Base-by-base conservation (phyloP, 2,888 invertebrate genomes). In the Tridacna crocea region DNA sequence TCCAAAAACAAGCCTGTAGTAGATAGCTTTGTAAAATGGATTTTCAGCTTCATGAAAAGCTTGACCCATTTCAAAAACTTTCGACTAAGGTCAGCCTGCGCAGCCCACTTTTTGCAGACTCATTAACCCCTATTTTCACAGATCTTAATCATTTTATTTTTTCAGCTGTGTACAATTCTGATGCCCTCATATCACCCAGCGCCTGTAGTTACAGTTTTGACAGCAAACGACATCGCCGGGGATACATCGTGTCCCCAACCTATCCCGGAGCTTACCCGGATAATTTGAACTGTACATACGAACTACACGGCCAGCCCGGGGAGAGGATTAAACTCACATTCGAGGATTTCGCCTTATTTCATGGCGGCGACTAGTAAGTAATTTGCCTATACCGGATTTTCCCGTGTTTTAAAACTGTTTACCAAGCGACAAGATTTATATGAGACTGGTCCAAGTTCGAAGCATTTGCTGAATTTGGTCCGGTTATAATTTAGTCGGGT, bases 211-310 rank as follows among this genome's bases (percentile, higher is more conserved):
- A 92, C 90, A 96, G 96, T 93, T 97, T 98, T 93, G 96, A 97
- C 93, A 96, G 96, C 88, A 96, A 96, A 92, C 94, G 95, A 77
- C 96, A 96, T 91, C 96, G 96, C 93, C 97, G 96, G 87, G 99
- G 99, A 77, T 96, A 96, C 93, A 97, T 99, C 92, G 96, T 98
- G 93, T 98, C 99, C 82, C 99, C 99, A 85, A 99, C 99, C 85
- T 99, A 99, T 96, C 99, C 99, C 85, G 99, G 99, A 90, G 97
- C 98, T 92, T 99, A 99, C 95, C 99, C 99, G 90, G 99, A 99
- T 95, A 97, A 98, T 95, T 96, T 99, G 93, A 96, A 96, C 92
- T 99, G 99, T 96, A 92, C 88, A 75, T 95, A 95, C 88, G 97
- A 97, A 95, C 98, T 99, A 95, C 96, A 97, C 92, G 99, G 99